These are phyloP conservation scores for Volucella inflata DNA, from an alignment of 2,888 invertebrate genomes.

Conservation along the genomic window DNA sequence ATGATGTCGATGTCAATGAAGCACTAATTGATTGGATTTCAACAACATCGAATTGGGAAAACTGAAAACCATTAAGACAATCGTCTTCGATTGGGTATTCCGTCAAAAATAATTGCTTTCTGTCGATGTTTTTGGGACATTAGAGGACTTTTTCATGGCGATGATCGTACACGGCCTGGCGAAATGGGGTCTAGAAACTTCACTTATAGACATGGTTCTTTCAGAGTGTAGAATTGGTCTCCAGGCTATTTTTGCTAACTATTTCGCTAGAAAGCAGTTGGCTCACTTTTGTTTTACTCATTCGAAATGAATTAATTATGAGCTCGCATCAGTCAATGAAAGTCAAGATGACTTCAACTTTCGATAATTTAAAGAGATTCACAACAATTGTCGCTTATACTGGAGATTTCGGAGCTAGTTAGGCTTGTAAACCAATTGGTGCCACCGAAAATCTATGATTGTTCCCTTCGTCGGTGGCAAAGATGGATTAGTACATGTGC, in stretches of 20 bases:
- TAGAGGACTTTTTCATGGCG: too few relatives aligned
- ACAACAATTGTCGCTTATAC: constrained; percentile 99
- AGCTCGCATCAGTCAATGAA: constrained; percentile 85
- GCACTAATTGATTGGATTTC: constrained; percentile 32
- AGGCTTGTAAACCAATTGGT: constrained; percentile 98
- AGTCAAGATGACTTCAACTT: constrained; percentile 86
- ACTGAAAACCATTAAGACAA: constrained; percentile 39
- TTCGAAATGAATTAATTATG: constrained; percentile 52
- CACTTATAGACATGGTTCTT: too few relatives aligned
- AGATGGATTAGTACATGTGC: constrained; percentile 95
- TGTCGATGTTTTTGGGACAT: too few relatives aligned
- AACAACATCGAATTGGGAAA: constrained; percentile 20
- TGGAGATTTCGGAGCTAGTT: constrained; percentile 99
- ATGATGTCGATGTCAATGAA: constrained; percentile 24
- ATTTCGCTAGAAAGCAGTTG: constrained; percentile 34
- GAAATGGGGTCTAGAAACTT: too few relatives aligned
- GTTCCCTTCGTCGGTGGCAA: constrained; percentile 96
- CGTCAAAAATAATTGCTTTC: background rate
- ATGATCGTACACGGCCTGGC: too few relatives aligned
- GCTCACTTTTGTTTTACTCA: constrained; percentile 36
- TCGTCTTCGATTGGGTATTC: constrained; percentile 50
- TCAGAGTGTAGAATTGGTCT: too few relatives aligned
- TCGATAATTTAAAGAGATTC: constrained; percentile 95
- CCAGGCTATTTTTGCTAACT: too few relatives aligned
- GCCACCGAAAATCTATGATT: constrained; percentile 99